A percentile compares a stretch with the other conserved stretches of the same genome.
Evolutionary conservation across 2,113 vertebrate genomes (phyloP).

Genomic region (Antennarius striatus): DNA sequence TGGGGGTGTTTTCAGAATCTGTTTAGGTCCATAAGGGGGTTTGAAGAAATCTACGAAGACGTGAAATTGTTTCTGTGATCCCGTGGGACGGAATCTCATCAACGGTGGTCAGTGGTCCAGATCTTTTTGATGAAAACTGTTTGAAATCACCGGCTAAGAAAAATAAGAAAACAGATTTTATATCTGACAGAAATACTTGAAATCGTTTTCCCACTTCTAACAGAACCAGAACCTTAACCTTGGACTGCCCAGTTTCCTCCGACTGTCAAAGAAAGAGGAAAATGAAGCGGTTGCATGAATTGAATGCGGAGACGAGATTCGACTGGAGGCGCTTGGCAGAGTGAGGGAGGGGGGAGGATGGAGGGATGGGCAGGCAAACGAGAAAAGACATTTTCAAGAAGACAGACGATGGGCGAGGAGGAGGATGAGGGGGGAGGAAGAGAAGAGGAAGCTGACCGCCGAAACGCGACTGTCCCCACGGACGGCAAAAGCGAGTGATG

Average conservation of each 20-base stretch:
- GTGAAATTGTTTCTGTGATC: no score
- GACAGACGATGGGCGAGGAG: conserved; percentile 24
- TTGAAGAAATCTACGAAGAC: no score
- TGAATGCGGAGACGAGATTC: conserved; percentile 44
- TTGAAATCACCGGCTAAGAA: no score
- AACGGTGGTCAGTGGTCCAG: no score
- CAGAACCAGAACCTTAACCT: neutral
- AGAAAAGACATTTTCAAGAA: conserved; percentile 37
- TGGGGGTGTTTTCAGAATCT: no score
- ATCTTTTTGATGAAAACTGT: no score
- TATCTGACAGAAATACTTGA: neutral
- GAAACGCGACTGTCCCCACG: conserved; percentile 2
- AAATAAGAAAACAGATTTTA: no score
- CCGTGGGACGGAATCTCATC: no score
- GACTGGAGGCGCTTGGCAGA: conserved; percentile 45
- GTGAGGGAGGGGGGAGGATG: conserved; percentile 13
- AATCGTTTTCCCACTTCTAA: neutral
- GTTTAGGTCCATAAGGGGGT: no score
- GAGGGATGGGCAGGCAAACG: conserved; percentile 29
- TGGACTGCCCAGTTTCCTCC: neutral
- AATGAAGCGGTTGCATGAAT: conserved; percentile 22
- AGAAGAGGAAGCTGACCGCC: conserved; percentile 2
- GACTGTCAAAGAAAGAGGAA: conserved; percentile 1
- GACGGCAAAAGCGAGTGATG: conserved; percentile 47
- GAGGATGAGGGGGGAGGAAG: neutral